These are phyloP conservation scores for Scleropages formosus DNA, from an alignment of 2,797 vertebrate genomes.

Conservation along the genomic window DNA sequence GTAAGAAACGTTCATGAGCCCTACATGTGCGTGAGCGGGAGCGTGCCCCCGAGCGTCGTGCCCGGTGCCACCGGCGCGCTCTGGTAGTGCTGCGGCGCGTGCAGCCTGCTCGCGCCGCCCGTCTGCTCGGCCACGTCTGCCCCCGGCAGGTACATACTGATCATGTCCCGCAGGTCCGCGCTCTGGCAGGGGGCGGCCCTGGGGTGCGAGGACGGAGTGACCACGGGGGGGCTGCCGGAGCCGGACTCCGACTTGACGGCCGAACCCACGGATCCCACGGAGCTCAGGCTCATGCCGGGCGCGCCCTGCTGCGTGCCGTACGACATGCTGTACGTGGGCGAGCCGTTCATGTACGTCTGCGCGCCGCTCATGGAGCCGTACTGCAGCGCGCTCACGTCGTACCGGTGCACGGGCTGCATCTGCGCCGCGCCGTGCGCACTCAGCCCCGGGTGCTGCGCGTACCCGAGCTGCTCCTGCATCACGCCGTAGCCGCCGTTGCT, in stretches of 20 bases:
- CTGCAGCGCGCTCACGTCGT: constrained; percentile 95
- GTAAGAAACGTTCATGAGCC: constrained; percentile 72
- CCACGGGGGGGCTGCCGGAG: constrained; percentile 86
- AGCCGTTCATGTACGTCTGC: constrained; percentile 98
- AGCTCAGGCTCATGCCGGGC: constrained; percentile 87
- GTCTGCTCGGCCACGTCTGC: constrained; percentile 89
- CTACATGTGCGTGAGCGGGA: constrained; percentile 97
- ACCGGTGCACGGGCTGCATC: constrained; percentile 98
- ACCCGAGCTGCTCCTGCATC: constrained; percentile 98
- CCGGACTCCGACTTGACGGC: constrained; percentile 94
- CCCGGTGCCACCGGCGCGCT: constrained; percentile 90
- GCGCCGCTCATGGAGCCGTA: constrained; percentile 95
- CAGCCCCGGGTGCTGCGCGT: constrained; percentile 91
- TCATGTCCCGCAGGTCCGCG: constrained; percentile 98
- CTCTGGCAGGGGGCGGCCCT: constrained; percentile 87
- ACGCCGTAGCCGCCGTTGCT: constrained; percentile 97
- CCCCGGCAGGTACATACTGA: constrained; percentile 98
- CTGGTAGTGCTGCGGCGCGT: constrained; percentile 98
- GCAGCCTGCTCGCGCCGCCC: constrained; percentile 93
- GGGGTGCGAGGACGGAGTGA: constrained; percentile 90
- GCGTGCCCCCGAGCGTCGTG: constrained; percentile 94
- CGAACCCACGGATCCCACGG: constrained; percentile 95
- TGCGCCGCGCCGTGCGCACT: constrained; percentile 89
- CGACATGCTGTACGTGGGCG: constrained; percentile 96
- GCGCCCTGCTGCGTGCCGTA: constrained; percentile 83